phyloP scores from a whole-genome alignment of 2,113 vertebrate species.

The Calyptommatus sinebrachiatus region DNA sequence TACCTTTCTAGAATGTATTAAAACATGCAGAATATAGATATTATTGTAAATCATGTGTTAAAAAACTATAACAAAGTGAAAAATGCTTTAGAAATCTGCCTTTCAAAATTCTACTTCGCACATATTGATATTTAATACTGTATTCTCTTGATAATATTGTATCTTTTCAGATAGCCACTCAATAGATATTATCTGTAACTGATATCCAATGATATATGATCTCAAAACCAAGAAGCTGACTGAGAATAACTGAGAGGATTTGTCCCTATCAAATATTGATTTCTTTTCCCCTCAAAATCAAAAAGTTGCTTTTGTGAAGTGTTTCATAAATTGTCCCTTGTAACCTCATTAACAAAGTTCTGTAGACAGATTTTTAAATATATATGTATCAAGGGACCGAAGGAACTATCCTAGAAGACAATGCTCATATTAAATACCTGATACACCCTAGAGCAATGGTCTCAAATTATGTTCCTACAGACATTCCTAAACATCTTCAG shows the following conservation, averaged over 20 bases:
- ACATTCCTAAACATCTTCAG: too few relatives aligned
- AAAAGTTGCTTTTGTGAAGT: neutral
- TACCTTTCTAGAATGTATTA: neutral
- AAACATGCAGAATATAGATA: neutral
- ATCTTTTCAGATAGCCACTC: neutral
- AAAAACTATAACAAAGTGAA: neutral
- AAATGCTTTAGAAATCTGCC: neutral
- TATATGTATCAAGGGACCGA: too few relatives aligned
- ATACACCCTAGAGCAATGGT: too few relatives aligned
- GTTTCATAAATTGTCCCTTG: neutral
- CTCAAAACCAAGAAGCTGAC: neutral
- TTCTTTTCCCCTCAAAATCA: too few relatives aligned
- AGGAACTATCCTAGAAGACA: too few relatives aligned
- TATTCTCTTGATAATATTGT: neutral
- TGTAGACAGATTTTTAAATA: too few relatives aligned
- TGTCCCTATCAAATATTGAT: neutral
- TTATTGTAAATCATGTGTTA: neutral
- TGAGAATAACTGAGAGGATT: neutral
- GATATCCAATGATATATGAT: neutral
- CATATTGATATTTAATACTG: neutral
- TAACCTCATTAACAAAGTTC: too few relatives aligned
- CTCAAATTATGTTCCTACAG: too few relatives aligned
- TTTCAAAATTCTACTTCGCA: neutral
- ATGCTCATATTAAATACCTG: too few relatives aligned
- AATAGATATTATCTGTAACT: neutral